A percentile compares a stretch with the other conserved stretches of the same genome.
These are phyloP conservation scores for Dynastes maya DNA, from an alignment of 2,888 invertebrate species.

Conservation along the genomic window DNA sequence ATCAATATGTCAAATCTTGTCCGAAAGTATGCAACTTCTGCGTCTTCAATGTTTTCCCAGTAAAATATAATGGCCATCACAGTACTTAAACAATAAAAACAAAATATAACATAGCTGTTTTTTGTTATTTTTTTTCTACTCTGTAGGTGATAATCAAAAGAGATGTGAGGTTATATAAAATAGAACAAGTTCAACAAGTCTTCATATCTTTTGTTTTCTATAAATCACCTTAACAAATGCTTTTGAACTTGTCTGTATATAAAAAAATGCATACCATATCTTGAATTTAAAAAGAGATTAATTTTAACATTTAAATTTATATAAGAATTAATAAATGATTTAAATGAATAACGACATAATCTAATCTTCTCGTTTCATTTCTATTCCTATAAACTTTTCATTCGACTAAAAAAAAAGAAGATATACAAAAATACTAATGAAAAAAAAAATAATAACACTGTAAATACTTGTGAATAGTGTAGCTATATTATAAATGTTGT, in stretches of 20 bases:
- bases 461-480: slow-evolving; percentile 67
- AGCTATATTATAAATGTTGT: slow-evolving; percentile 65
- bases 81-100: slow-evolving; percentile 13
- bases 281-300: too few species aligned
- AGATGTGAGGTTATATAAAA: not conserved
- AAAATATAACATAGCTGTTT: not conserved
- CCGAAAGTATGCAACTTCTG: slow-evolving; percentile 24
- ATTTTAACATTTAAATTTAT: not conserved
- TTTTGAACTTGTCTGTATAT: slow-evolving; percentile 21
- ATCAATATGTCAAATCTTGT: not conserved
- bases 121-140: not conserved
- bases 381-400: slow-evolving; percentile 12
- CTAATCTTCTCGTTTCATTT: not conserved
- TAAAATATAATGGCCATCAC: slow-evolving; percentile 10
- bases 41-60: slow-evolving; percentile 2
- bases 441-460: slow-evolving; percentile 53
- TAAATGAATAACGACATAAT: not conserved
- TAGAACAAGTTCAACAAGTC: too few species aligned
- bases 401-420: slow-evolving; percentile 1
- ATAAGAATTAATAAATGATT: not conserved
- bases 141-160: not conserved
- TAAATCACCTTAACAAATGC: not conserved
- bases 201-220: too few species aligned
- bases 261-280: not conserved
- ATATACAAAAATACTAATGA: not conserved